Base-by-base conservation (phyloP, 2,888 invertebrate species). In the Drosophila fungiperda region DNA sequence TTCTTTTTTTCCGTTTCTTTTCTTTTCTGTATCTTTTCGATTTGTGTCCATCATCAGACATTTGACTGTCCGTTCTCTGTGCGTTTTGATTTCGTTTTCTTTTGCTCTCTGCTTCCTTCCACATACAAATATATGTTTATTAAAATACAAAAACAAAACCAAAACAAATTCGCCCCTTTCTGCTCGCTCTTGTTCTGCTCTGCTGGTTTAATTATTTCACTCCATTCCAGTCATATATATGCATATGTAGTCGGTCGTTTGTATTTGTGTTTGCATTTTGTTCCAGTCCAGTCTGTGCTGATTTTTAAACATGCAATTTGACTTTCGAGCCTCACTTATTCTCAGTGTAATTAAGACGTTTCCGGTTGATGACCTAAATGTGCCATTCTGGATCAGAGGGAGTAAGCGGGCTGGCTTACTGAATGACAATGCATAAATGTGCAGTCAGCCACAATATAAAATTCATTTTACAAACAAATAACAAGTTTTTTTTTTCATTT, bases 281-380 rank as follows among this genome's bases (percentile, higher is more conserved):
- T 57, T 61, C 29, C 23, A 12, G 55, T 33, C 35, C 36, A n/a
- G 54, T 36, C 33, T 54, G 58, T 50, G 49, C 50, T 35, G 50
- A 35, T 11, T 59, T 64, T 69, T 55, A 58, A 68, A 69, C 68
- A 76, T 79, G 79, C 84, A 83, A 87, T 87, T 83, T 73, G 85
- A 76, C 78, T 82, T 84, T 73, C 38, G 72, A 86, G 87, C 76
- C 70, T 78, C 82, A 79, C 81, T 79, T 81, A 79, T 81, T 81
- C 72, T 66, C 53, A 42, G 26, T 76, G 86, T 83, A 86, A 88
- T 86, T 86, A 86, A 86, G 82, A 82, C 87, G 75, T 83, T 86
- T 86, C 86, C 86, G 80, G 89, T 76, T 86, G 75, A 80, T 88
- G 87, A 88, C 87, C 86, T 68, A 78, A 82, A 83, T 84, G 84